A percentile compares a stretch with the other conserved stretches of the same genome.
phyloP scores from a whole-genome alignment of 2,888 invertebrate species.

The Brachynemurus nebulosus region DNA sequence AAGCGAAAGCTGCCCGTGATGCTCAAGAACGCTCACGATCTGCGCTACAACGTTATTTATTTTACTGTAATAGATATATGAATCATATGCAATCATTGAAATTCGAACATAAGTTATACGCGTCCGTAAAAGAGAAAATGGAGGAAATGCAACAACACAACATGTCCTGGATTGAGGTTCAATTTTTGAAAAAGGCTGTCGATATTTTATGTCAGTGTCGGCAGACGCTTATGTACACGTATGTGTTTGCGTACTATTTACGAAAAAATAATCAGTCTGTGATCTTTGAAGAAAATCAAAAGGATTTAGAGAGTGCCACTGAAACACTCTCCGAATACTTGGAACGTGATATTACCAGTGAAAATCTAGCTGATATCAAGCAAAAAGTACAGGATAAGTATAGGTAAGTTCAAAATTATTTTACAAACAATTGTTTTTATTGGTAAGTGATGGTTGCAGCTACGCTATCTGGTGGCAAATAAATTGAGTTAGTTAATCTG shows the following conservation, averaged over 20 bases:
- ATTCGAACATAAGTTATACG: conserved; percentile 94
- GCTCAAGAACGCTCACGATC: conserved; percentile 90
- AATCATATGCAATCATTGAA: conserved; percentile 98
- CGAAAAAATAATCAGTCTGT: conserved; percentile 96
- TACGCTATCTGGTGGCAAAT: no score
- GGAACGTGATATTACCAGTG: conserved; percentile 93
- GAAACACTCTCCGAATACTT: conserved; percentile 95
- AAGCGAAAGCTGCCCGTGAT: conserved; percentile 90
- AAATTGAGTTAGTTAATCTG: no score
- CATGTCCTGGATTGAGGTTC: conserved; percentile 99
- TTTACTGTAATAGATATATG: conserved; percentile 98
- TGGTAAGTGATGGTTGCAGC: no score
- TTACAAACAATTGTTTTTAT: no score
- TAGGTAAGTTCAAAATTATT: conserved; percentile 59
- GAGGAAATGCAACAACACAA: conserved; percentile 99
- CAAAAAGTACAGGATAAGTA: conserved; percentile 98
- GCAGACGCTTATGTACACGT: conserved; percentile 97
- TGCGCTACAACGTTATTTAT: conserved; percentile 90
- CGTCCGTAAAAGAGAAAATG: conserved; percentile 94
- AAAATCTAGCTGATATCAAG: conserved; percentile 93
- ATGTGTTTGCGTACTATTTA: conserved; percentile 98
- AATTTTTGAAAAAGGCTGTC: conserved; percentile 95
- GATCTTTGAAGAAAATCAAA: conserved; percentile 98
- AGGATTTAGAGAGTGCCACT: conserved; percentile 93
- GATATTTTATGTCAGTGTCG: conserved; percentile 94